Evolutionary conservation across 2,888 invertebrate genomes (phyloP).

Genomic region (Diploptera punctata): DNA sequence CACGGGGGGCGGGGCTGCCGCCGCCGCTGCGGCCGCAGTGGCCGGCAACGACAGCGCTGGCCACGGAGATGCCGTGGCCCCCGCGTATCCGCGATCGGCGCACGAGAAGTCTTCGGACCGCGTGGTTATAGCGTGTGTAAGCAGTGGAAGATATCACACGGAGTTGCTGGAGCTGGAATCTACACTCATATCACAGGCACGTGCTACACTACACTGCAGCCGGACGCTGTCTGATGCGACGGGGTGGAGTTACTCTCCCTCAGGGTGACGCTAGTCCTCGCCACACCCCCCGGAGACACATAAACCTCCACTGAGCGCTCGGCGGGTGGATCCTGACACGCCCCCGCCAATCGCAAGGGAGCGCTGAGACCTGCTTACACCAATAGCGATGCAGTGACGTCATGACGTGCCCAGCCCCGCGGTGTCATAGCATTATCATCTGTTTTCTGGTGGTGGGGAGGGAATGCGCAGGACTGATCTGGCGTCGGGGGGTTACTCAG

Average conservation of each 20-base stretch:
- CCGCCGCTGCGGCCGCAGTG: conserved; percentile 41
- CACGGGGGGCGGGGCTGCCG: conserved; percentile 64
- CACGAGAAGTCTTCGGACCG: conserved; percentile 27
- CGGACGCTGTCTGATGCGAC: too few species aligned
- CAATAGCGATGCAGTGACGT: conserved; percentile 46
- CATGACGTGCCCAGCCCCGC: conserved; percentile 39
- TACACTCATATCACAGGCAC: too few species aligned
- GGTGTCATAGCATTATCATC: conserved; percentile 44
- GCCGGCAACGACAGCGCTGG: conserved; percentile 41
- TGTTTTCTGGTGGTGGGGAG: conserved; percentile 31
- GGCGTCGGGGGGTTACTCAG: not conserved
- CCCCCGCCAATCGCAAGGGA: conserved; percentile 50
- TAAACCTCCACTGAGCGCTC: conserved; percentile 17
- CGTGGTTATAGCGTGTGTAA: conserved; percentile 23
- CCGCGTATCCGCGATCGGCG: conserved; percentile 64
- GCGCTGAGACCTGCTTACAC: conserved; percentile 43
- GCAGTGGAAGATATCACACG: too few species aligned
- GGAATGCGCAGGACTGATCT: conserved; percentile 9
- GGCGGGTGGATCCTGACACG: conserved; percentile 37
- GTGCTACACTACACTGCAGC: too few species aligned
- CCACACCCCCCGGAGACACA: conserved; percentile 58
- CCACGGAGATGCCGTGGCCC: conserved; percentile 62
- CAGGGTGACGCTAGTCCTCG: conserved; percentile 51
- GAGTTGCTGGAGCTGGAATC: too few species aligned
- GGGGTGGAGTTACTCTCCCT: conserved; percentile 51